Evolutionary conservation across 2,888 invertebrate genomes (phyloP).

Genomic region (Oxystoma pomonae): DNA sequence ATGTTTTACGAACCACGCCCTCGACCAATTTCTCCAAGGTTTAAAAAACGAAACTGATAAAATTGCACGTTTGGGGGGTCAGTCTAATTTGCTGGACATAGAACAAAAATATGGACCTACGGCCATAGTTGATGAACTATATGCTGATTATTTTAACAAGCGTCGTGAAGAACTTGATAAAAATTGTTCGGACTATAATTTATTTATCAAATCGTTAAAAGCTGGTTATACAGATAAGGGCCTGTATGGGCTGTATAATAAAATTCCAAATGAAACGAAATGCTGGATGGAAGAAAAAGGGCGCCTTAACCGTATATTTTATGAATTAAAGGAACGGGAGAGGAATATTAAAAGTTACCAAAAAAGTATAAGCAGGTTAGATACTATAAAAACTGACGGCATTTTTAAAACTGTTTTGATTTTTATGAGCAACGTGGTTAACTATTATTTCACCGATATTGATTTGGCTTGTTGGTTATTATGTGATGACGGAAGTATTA

Average conservation of each 20-base stretch:
- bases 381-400: neutral
- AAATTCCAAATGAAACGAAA: neutral
- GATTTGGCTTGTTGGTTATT: slow-evolving; percentile 6
- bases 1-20: slow-evolving; percentile 81
- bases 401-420: neutral
- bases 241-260: neutral
- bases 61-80: slow-evolving; percentile 67
- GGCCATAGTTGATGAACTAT: neutral
- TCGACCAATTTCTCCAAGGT: slow-evolving; percentile 81
- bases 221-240: neutral
- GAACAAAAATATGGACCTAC: neutral
- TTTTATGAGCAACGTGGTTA: too few species aligned
- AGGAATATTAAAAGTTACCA: neutral
- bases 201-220: neutral
- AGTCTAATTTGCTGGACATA: slow-evolving; percentile 49
- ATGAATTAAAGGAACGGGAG: neutral
- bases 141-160: neutral
- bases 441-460: neutral
- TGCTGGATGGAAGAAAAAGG: neutral
- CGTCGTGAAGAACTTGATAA: neutral
- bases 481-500: slow-evolving; percentile 7
- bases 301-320: neutral
- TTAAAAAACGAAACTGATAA: slow-evolving; percentile 55
- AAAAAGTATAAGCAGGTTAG: neutral
- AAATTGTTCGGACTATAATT: neutral